phyloP scores from a whole-genome alignment of 2,797 vertebrate species.

The Chelon auratus region DNA sequence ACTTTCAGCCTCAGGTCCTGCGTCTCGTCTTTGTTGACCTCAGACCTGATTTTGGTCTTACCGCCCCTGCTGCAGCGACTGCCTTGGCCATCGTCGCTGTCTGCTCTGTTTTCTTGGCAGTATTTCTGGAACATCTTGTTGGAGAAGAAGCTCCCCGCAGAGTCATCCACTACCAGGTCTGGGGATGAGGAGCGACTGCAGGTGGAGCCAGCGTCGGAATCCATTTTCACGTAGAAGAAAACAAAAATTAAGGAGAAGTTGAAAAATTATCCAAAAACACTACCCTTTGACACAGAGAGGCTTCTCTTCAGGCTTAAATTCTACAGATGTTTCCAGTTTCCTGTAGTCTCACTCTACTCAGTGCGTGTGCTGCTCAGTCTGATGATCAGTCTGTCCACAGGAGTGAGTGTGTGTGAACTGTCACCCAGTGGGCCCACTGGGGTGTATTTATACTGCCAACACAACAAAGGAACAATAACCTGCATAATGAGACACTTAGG shows the following conservation, averaged over 20 bases:
- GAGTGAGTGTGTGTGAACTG: conserved; percentile 71
- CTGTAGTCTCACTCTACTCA: conserved; percentile 41
- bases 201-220: conserved; percentile 84
- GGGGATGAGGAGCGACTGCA: conserved; percentile 87
- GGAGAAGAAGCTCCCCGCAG: conserved; percentile 78
- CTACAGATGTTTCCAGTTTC: conserved; percentile 20
- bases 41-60: conserved; percentile 66
- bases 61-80: conserved; percentile 33
- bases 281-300: background rate
- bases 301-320: background rate
- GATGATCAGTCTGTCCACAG: conserved; percentile 57
- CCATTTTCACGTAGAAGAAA: conserved; percentile 73
- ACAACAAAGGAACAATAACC: conserved; percentile 89
- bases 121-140: conserved; percentile 85
- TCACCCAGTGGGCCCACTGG: conserved; percentile 71
- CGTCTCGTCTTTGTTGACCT: conserved; percentile 72
- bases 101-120: conserved; percentile 64
- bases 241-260: conserved; percentile 11
- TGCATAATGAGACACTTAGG: conserved; percentile 88
- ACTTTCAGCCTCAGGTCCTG: conserved; percentile 89
- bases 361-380: conserved; percentile 30
- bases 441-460: conserved; percentile 82
- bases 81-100: conserved; percentile 33
- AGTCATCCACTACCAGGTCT: conserved; percentile 82
- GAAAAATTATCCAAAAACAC: conserved; percentile 20